Evolutionary conservation across 2,888 invertebrate genomes (phyloP).

Genomic region (Hemaris fuciformis): DNA sequence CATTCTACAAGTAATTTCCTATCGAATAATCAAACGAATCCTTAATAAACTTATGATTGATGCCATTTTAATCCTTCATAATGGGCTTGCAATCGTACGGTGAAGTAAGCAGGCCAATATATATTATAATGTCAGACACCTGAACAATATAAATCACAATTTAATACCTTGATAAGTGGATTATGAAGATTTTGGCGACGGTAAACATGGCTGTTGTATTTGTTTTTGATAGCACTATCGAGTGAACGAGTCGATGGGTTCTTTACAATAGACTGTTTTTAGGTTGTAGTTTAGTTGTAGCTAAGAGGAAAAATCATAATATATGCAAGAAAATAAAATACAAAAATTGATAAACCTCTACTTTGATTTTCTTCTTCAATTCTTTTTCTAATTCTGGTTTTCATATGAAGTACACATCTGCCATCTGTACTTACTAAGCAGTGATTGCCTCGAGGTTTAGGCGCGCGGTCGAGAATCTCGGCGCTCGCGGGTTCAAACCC

Average conservation of each 20-base stretch:
- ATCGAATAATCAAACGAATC: background rate
- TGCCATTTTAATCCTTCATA: slow-evolving; percentile 18
- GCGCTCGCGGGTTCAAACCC: too few relatives aligned
- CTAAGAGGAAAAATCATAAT: too few relatives aligned
- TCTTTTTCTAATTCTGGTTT: too few relatives aligned
- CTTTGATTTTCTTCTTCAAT: too few relatives aligned
- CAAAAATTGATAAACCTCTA: too few relatives aligned
- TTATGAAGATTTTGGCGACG: slow-evolving; percentile 40
- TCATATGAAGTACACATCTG: too few relatives aligned
- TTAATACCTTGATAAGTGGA: slow-evolving; percentile 54
- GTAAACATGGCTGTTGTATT: background rate
- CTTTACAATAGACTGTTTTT: too few relatives aligned
- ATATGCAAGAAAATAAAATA: too few relatives aligned
- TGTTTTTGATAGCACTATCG: slow-evolving; percentile 26
- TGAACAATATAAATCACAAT: slow-evolving; percentile 61
- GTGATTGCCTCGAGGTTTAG: too few relatives aligned
- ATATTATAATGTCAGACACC: slow-evolving; percentile 41
- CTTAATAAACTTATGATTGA: slow-evolving; percentile 34
- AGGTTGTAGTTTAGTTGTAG: too few relatives aligned
- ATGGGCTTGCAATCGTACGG: background rate
- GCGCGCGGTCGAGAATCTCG: too few relatives aligned
- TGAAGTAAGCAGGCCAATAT: slow-evolving; percentile 16
- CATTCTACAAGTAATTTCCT: background rate
- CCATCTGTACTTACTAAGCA: too few relatives aligned
- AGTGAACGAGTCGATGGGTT: slow-evolving; percentile 9